Percentiles rank a stretch among this genome's conserved stretches.
Conservation (phyloP, 2,888 invertebrate species). For the Ormyrus rosae region DNA sequence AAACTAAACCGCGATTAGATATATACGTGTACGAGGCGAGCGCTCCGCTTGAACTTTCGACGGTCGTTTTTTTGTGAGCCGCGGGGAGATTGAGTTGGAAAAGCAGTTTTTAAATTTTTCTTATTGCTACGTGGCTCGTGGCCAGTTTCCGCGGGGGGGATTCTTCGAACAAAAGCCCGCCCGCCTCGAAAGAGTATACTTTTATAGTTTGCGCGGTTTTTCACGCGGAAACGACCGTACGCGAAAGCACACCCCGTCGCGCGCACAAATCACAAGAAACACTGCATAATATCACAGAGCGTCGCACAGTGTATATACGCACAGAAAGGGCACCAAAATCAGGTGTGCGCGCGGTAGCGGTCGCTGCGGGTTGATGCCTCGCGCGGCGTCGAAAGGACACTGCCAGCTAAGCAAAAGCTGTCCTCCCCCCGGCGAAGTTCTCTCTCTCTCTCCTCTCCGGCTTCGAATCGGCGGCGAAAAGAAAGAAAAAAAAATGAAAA, state of each 20-base stretch:
- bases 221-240: too few species aligned
- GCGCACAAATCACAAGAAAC: too few species aligned
- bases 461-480: background rate
- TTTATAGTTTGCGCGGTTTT: too few species aligned
- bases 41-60: too few species aligned
- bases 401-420: conserved; percentile 28
- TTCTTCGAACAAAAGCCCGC: background rate
- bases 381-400: conserved; percentile 46
- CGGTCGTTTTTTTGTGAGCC: too few species aligned
- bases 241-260: too few species aligned
- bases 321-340: too few species aligned
- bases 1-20: conserved; percentile 30
- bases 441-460: conserved; percentile 11
- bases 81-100: background rate
- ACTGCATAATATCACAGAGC: too few species aligned
- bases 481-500: background rate
- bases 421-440: conserved; percentile 29
- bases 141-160: background rate
- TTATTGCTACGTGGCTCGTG: background rate
- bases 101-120: background rate
- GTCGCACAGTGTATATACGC: too few species aligned
- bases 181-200: background rate
- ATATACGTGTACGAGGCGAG: background rate
- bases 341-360: too few species aligned
- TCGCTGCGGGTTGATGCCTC: conserved; percentile 12